Evolutionary conservation across 2,888 invertebrate species (phyloP).

Genomic region (Parelbella ahira): DNA sequence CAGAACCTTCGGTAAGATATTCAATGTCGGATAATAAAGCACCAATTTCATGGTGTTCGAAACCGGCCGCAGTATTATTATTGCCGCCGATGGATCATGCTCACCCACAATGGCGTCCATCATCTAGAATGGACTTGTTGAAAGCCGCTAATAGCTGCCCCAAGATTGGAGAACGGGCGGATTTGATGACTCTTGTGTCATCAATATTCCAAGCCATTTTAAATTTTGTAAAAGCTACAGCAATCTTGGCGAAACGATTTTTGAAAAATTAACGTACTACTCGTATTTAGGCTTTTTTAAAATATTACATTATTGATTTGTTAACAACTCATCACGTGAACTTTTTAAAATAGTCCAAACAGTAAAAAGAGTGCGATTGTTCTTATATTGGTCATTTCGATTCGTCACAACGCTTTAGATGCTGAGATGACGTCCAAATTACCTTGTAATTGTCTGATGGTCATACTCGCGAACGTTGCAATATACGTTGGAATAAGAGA

Average conservation of each 20-base stretch:
- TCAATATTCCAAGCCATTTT: background rate
- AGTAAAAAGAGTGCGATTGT: no score
- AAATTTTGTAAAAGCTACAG: no score
- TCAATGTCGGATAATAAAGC: conserved; percentile 24
- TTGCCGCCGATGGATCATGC: conserved; percentile 28
- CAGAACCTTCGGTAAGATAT: conserved; percentile 16
- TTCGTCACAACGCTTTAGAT: conserved; percentile 58
- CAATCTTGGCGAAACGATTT: no score
- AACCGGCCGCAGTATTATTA: conserved; percentile 20
- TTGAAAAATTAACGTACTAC: no score
- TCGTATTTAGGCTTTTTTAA: no score
- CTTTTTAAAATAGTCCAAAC: no score
- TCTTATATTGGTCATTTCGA: conserved; percentile 46
- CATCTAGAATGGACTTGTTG: conserved; percentile 54
- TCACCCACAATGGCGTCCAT: conserved; percentile 56
- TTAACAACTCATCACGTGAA: no score
- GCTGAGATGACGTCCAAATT: conserved; percentile 40
- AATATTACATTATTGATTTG: no score
- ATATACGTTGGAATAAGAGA: conserved; percentile 35
- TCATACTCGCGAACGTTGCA: conserved; percentile 46
- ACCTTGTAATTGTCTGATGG: conserved; percentile 43
- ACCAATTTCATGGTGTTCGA: conserved; percentile 21
- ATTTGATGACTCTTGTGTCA: conserved; percentile 13
- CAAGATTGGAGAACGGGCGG: conserved; percentile 31
- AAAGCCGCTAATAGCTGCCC: conserved; percentile 46